These are phyloP conservation scores for Saguinus imperator DNA, from an alignment of 2,113 vertebrate species.

Conservation along the genomic window DNA sequence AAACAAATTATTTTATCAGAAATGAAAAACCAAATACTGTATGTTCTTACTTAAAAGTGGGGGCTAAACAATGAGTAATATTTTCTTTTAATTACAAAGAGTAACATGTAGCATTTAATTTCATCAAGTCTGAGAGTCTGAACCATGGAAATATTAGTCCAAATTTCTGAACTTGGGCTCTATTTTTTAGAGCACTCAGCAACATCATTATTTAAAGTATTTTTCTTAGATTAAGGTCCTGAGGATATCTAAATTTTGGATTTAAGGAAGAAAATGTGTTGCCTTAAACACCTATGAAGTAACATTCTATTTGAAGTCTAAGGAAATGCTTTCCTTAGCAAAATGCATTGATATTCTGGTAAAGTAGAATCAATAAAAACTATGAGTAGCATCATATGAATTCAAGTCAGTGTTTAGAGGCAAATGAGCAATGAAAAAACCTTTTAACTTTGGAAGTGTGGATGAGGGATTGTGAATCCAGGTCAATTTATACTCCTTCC, in stretches of 20 bases:
- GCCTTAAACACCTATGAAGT: background rate
- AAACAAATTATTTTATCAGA: no score
- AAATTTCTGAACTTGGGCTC: background rate
- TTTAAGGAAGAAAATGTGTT: background rate
- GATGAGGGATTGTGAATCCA: background rate
- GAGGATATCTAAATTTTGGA: background rate
- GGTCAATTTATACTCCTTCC: background rate
- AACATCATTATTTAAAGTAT: background rate
- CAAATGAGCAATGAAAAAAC: background rate
- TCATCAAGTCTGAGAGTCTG: background rate
- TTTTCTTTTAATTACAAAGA: background rate
- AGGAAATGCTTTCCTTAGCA: background rate
- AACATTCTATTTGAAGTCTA: background rate
- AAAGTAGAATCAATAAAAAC: background rate
- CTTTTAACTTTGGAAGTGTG: background rate
- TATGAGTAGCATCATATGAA: background rate
- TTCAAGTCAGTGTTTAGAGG: background rate
- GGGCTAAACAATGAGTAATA: no score
- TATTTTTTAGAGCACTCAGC: background rate
- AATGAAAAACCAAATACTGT: no score
- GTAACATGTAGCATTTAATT: background rate
- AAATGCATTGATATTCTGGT: background rate
- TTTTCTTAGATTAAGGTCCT: background rate
- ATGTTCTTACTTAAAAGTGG: no score
- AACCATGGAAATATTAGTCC: background rate